phyloP scores from a whole-genome alignment of 2,113 vertebrate species.

The Uropsilus gracilis region DNA sequence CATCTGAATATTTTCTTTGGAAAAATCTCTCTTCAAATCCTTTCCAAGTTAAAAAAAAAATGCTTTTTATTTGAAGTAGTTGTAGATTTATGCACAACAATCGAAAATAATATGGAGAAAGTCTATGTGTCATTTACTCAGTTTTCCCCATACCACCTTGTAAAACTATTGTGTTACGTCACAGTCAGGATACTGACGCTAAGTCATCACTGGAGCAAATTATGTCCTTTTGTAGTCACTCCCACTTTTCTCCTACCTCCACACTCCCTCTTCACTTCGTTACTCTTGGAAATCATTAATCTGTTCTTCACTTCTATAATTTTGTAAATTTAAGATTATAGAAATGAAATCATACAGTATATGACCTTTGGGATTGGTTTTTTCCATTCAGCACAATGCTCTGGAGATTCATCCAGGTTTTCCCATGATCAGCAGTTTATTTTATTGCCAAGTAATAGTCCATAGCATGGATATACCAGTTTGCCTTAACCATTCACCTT shows the following conservation, averaged over 20 bases:
- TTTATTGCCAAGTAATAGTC: neutral
- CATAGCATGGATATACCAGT: neutral
- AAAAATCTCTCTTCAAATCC: neutral
- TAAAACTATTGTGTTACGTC: too few species aligned
- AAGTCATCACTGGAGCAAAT: neutral
- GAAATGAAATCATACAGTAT: too few species aligned
- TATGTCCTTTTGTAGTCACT: neutral
- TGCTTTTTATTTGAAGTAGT: constrained; percentile 22
- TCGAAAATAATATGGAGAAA: constrained; percentile 8
- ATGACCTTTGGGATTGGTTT: too few species aligned
- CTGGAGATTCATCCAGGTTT: neutral
- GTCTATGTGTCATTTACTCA: too few species aligned
- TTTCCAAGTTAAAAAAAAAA: constrained; percentile 22
- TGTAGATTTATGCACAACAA: neutral
- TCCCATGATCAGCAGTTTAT: neutral
- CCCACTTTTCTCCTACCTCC: neutral
- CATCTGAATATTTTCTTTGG: too few species aligned
- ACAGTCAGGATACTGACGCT: neutral
- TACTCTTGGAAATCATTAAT: neutral
- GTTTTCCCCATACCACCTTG: too few species aligned
- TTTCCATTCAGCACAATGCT: too few species aligned
- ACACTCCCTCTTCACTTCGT: neutral
- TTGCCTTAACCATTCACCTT: constrained; percentile 43
- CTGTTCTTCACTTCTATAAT: too few species aligned
- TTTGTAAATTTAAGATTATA: too few species aligned